Base-by-base conservation (phyloP, 1,140 invertebrate species). In the Eueides isabella region DNA sequence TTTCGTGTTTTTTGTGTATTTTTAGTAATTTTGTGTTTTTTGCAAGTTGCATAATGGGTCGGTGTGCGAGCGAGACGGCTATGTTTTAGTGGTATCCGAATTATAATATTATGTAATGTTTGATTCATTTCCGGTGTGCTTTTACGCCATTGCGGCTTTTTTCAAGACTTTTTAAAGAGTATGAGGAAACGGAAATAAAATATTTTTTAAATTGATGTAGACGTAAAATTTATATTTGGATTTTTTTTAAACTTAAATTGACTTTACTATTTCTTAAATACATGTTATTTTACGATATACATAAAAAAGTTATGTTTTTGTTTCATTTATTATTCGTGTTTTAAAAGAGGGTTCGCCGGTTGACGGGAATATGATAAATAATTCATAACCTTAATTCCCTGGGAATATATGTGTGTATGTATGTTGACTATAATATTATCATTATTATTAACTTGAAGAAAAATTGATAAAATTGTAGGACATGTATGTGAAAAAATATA, bases 1-100 rank as follows among this genome's bases (percentile, higher is more conserved):
- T n/a, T 63, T 44, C 41, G 63, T 74, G 64, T 61, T 63, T 33
- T 61, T 65, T 48, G 29, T 70, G 29, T 48, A 61, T 69, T 68
- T 73, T 44, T 70, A 33, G 62, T 30, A 48, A 55, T 61, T 29
- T 74, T 68, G 31, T 67, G 72, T 78, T 55, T 23, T 55, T 55
- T 55, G 23, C 23, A 65, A 78, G 61, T 84, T 80, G 72, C 80
- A 79, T 84, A 82, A 82, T 77, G 67, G 72, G 72, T 73, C 29
- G 29, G 71, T 55, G 77, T 72, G 77, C 33, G 77, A 79, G 28
- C 65, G 77, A 66, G 77, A 79, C 67, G 65, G 65, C 26, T 72
- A 71, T 69, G 30, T 67, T 67, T 30, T 23, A 38, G 67, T 61
- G 62, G 63, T 33, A 28, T 12, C 33, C 30, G n/a, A 63, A 31